A percentile compares a stretch with the other conserved stretches of the same genome.
phyloP scores from a whole-genome alignment of 2,113 vertebrate genomes.

The Malaclemys terrapin region DNA sequence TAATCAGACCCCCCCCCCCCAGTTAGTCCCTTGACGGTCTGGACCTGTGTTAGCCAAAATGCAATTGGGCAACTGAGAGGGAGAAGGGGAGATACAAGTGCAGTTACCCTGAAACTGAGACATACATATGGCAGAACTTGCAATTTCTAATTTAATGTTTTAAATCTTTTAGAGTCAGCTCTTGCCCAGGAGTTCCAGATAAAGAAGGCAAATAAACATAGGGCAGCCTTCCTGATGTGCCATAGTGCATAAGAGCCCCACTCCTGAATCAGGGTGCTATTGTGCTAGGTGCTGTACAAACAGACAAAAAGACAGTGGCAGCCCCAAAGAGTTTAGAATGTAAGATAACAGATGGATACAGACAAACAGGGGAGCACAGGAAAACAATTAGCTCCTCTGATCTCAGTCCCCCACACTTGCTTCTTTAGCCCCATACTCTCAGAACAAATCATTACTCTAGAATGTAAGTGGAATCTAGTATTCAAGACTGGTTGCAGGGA shows the following conservation, averaged over 20 bases:
- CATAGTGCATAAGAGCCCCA: not conserved
- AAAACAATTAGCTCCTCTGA: not conserved
- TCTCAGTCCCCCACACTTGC: not conserved
- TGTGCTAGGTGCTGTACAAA: accelerated
- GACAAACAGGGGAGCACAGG: not conserved
- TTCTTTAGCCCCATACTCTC: not conserved
- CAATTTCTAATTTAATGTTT: not conserved
- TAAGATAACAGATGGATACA: not conserved
- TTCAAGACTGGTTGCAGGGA: not conserved
- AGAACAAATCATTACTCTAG: not conserved
- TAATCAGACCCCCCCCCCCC: not conserved
- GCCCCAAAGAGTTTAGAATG: accelerated
- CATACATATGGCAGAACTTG: not conserved
- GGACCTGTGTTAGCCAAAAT: not conserved
- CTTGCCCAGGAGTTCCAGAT: not conserved
- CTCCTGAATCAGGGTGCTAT: not conserved
- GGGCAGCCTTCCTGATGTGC: not conserved
- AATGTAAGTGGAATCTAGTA: not conserved
- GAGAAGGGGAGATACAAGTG: not conserved
- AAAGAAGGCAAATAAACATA: not conserved
- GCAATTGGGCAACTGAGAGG: not conserved
- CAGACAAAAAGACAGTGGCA: not conserved
- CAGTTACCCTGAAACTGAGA: not conserved
- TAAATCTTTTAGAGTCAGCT: not conserved
- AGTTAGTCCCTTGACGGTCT: not conserved